Percentiles rank a stretch among this genome's conserved stretches.
These are phyloP conservation scores for Nerophis ophidion DNA, from an alignment of 2,113 vertebrate species.

Conservation along the genomic window DNA sequence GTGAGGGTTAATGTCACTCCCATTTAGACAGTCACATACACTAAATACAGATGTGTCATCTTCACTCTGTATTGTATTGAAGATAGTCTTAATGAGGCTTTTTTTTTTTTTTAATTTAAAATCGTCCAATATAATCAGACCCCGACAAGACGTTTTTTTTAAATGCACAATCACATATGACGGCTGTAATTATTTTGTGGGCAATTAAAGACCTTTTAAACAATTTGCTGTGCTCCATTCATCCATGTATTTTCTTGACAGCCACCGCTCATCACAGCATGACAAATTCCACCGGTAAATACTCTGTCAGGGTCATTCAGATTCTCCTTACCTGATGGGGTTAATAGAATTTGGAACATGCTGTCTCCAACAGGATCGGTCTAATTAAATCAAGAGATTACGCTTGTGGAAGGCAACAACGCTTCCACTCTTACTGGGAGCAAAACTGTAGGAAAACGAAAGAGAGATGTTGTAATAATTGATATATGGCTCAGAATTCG, in stretches of 20 bases:
- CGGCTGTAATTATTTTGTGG: neutral
- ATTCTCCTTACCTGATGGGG: slow-evolving; percentile 17
- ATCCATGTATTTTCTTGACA: slow-evolving; percentile 8
- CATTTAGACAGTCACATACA: slow-evolving; percentile 14
- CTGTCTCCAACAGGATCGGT: slow-evolving; percentile 31
- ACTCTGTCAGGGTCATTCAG: slow-evolving; percentile 46
- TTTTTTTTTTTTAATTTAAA: neutral
- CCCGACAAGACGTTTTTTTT: slow-evolving; percentile 1
- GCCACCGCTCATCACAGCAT: slow-evolving; percentile 26
- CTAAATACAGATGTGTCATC: neutral
- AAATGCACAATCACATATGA: slow-evolving; percentile 17
- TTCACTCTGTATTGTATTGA: neutral
- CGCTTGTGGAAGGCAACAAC: slow-evolving; percentile 1
- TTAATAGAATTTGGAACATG: slow-evolving; percentile 50
- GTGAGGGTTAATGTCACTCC: slow-evolving; percentile 6
- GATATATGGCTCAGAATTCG: slow-evolving; percentile 17
- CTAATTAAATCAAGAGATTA: slow-evolving; percentile 46
- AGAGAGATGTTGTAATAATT: slow-evolving; percentile 21
- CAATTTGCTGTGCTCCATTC: neutral
- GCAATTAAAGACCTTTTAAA: neutral
- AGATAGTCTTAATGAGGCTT: neutral
- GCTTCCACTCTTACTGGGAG: slow-evolving; percentile 7
- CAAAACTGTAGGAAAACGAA: slow-evolving; percentile 18
- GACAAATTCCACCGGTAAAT: slow-evolving; percentile 58
- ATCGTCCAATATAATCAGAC: neutral